Conservation (phyloP, 2,888 invertebrate species). For the Gari tellinella region DNA sequence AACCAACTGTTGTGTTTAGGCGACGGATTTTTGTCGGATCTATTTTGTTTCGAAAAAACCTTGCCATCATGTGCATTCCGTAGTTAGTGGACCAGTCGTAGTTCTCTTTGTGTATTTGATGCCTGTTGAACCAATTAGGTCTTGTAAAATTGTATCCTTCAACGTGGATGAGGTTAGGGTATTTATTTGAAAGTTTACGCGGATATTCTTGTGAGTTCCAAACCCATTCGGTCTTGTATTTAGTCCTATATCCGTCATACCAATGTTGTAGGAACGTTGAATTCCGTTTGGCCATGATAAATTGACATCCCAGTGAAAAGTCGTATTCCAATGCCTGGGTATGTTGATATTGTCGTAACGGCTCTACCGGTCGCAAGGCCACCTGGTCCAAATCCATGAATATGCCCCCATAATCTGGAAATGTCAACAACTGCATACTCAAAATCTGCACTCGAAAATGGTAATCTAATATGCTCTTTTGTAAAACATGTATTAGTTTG, state of each 20-base stretch:
- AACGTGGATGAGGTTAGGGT: slow-evolving; percentile 51
- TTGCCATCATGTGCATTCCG: slow-evolving; percentile 49
- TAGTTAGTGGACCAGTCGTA: slow-evolving; percentile 57
- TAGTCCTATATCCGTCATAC: slow-evolving; percentile 45
- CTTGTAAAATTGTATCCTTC: slow-evolving; percentile 55
- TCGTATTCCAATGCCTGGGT: slow-evolving; percentile 45
- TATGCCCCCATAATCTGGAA: slow-evolving; percentile 54
- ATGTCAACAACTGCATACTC: too few relatives aligned
- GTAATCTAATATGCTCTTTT: too few relatives aligned
- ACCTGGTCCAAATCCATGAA: slow-evolving; percentile 57
- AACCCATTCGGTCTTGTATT: slow-evolving; percentile 34
- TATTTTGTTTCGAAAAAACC: slow-evolving; percentile 39
- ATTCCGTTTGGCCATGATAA: slow-evolving; percentile 47
- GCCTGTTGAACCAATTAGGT: slow-evolving; percentile 12
- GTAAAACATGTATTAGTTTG: too few relatives aligned
- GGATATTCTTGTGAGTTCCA: slow-evolving; percentile 46
- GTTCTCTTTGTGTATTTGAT: slow-evolving; percentile 37
- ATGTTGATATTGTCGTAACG: slow-evolving; percentile 35
- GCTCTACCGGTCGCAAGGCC: slow-evolving; percentile 31
- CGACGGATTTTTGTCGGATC: slow-evolving; percentile 37
- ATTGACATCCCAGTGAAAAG: slow-evolving; percentile 40
- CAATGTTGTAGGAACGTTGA: slow-evolving; percentile 51
- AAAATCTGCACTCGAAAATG: too few relatives aligned
- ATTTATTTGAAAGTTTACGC: slow-evolving; percentile 26
- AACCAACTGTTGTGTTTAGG: slow-evolving; percentile 56